phyloP scores from a whole-genome alignment of 2,113 vertebrate genomes.

The Heterocephalus glaber region DNA sequence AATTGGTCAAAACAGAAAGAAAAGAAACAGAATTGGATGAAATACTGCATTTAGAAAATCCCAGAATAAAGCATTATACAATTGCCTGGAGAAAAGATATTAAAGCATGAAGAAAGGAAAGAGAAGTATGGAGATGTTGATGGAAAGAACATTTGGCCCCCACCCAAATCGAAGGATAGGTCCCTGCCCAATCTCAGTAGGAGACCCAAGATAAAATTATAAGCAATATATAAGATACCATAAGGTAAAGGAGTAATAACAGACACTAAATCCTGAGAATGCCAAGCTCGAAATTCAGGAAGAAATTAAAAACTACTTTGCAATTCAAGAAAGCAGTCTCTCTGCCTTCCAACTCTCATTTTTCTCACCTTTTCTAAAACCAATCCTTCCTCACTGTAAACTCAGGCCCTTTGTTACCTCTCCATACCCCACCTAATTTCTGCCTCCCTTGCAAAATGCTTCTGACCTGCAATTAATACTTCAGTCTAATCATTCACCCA shows the following conservation, averaged over 20 bases:
- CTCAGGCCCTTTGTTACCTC: not conserved
- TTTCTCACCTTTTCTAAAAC: not conserved
- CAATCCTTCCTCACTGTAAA: not conserved
- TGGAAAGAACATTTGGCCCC: not conserved
- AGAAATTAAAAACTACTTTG: not conserved
- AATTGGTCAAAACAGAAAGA: not conserved
- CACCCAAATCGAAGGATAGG: not conserved
- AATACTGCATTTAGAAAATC: not conserved
- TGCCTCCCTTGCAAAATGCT: not conserved
- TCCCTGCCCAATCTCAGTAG: not conserved
- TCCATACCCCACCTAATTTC: not conserved
- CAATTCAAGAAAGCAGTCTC: not conserved
- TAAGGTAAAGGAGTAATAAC: not conserved
- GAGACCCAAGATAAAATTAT: not conserved
- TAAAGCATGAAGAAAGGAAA: not conserved
- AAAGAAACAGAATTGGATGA: not conserved
- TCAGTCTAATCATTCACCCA: constrained; percentile 56
- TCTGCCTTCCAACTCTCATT: not conserved
- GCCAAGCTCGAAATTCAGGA: not conserved
- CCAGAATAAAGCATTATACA: not conserved
- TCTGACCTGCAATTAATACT: constrained; percentile 36
- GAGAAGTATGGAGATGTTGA: not conserved
- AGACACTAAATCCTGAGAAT: not conserved
- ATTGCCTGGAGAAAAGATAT: not conserved
- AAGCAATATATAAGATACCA: not conserved